Evolutionary conservation across 2,888 invertebrate species (phyloP).

Genomic region (Mantis religiosa): DNA sequence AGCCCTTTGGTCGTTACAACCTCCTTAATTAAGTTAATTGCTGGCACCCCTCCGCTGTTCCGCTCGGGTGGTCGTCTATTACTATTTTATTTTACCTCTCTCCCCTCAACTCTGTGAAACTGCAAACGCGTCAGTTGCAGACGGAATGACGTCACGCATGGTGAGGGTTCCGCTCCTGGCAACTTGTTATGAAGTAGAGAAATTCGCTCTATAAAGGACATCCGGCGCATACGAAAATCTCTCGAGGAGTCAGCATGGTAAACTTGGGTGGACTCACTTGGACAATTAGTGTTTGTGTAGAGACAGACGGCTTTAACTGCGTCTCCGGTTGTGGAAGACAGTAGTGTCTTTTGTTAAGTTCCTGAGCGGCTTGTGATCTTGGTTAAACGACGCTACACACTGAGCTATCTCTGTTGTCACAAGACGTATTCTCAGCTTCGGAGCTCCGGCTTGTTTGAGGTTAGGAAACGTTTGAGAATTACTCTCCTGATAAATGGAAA

Average conservation of each 20-base stretch:
- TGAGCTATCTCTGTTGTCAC: not conserved
- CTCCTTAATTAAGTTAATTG: not conserved
- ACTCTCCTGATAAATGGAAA: not conserved
- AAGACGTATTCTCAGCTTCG: not conserved
- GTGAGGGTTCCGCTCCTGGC: not conserved
- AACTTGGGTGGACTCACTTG: not conserved
- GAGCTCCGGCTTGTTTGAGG: not conserved
- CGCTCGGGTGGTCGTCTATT: not conserved
- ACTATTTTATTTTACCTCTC: not conserved
- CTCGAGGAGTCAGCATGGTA: not conserved
- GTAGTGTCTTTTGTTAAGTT: not conserved
- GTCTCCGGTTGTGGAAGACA: not conserved
- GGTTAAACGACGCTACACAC: not conserved
- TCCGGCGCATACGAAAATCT: not conserved
- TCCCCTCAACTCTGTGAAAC: not conserved
- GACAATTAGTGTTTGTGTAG: not conserved
- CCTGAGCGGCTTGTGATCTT: not conserved
- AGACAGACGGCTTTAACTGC: not conserved
- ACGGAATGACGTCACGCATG: not conserved
- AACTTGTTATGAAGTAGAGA: not conserved
- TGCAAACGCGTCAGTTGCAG: not conserved
- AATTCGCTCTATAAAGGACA: not conserved
- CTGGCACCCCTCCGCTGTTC: not conserved
- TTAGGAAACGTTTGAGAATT: not conserved
- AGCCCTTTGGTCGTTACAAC: not conserved